Evolutionary conservation across 1,140 invertebrate genomes (phyloP).

Genomic region (Penaeus indicus): DNA sequence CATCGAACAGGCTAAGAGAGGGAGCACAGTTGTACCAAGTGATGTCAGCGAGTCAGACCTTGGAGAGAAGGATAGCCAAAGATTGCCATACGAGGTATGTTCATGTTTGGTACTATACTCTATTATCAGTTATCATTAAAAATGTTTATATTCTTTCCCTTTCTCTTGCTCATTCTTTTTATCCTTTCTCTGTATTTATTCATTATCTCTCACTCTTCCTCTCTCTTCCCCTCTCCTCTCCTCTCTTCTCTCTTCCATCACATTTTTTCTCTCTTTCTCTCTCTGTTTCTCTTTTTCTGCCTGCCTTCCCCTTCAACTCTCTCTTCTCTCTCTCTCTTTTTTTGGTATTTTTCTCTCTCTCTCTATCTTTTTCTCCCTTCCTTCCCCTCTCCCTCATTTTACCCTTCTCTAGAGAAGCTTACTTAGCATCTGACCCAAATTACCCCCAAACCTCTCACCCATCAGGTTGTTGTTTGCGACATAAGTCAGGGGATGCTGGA

Average conservation of each 20-base stretch:
- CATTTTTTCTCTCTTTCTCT: no score
- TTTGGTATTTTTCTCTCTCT: no score
- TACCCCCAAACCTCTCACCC: background rate
- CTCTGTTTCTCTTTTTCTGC: no score
- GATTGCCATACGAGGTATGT: conserved; percentile 2
- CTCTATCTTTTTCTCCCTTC: background rate
- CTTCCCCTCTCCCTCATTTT: background rate
- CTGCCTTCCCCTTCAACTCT: no score
- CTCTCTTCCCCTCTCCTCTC: no score
- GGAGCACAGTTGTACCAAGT: background rate
- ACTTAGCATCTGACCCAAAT: background rate
- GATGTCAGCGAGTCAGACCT: conserved; percentile 28
- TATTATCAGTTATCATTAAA: background rate
- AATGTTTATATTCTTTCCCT: background rate
- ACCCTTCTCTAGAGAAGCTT: no score
- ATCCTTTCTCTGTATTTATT: no score
- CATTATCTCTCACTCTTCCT: no score
- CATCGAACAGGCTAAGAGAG: conserved; percentile 68
- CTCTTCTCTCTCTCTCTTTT: background rate
- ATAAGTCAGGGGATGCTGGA: conserved; percentile 96
- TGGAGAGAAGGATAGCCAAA: conserved; percentile 7
- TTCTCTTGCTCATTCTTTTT: no score
- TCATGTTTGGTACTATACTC: background rate
- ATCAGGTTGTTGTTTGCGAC: conserved; percentile 87
- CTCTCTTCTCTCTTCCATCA: no score